A percentile compares a stretch with the other conserved stretches of the same genome.
These are phyloP conservation scores for Geococcyx californianus DNA, from an alignment of 2,113 vertebrate species.

Conservation along the genomic window DNA sequence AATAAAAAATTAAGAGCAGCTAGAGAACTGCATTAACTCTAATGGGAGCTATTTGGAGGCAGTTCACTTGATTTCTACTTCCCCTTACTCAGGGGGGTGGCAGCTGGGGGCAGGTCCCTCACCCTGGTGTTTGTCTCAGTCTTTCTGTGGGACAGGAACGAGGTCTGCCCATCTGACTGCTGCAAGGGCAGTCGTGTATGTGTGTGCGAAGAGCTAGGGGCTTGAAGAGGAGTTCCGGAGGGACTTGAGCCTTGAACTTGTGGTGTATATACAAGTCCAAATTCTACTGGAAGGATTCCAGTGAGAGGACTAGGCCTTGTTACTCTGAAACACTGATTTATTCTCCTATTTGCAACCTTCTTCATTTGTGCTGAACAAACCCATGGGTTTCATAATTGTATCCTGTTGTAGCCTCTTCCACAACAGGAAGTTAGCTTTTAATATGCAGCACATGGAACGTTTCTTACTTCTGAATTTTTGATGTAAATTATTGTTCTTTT, in stretches of 20 bases:
- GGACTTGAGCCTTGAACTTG: neutral
- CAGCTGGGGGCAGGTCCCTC: neutral
- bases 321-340: neutral
- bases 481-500: neutral
- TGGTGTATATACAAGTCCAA: neutral
- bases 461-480: neutral
- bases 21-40: neutral
- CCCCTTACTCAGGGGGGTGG: neutral
- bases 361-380: neutral
- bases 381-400: neutral
- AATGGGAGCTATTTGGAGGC: neutral
- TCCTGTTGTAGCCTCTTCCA: neutral
- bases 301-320: neutral
- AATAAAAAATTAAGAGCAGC: neutral
- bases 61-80: neutral
- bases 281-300: neutral
- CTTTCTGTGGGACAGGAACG: fast-evolving
- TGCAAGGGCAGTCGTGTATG: fast-evolving
- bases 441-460: fast-evolving
- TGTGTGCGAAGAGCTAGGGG: fast-evolving
- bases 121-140: neutral
- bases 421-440: neutral
- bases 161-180: neutral
- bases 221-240: neutral
- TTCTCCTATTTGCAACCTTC: neutral